Evolutionary conservation across 2,797 vertebrate species (phyloP), one percentile per base, ranked within the genome.

Genomic region (Ispidina lecontei): DNA sequence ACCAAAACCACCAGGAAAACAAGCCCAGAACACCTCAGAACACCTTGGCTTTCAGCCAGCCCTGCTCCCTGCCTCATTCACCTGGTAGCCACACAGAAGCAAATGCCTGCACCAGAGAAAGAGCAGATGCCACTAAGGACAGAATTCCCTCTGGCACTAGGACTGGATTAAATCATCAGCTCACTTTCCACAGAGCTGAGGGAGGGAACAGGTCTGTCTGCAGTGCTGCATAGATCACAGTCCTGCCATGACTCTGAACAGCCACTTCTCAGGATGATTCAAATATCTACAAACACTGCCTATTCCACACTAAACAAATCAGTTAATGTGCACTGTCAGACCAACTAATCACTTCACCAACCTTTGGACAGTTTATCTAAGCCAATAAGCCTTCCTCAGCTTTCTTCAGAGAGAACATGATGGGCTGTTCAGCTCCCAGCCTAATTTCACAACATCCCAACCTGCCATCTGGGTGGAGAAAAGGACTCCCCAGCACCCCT

Each of bases 221-320:
- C 64, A 73, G 74, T 58, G 71, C 41, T 14, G 6, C 4, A 1
- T 17, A 84, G 71, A 91, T 89, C 78, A 76, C 0, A 0, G 43
- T 73, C 62, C 62, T 64, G 29, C 49, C 62, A 17, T 2, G 9
- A 39, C 64, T 79, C 85, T 37, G 46, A 49, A 84, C 60, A 89
- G 71, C 58, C 83, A 21, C 72, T 92, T 93, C 88, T 77, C 92
- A 74, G 84, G 31, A 90, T 83, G 16, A 84, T 84, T 93, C 91
- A 84, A 84, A 52, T 90, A 86, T 41, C 90, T 94, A 82, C 70
- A 95, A 92, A 87, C 31, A 80, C n/a, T 49, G 64, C 77, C 77
- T 13, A 9, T 47, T 93, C 67, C 54, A 90, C 87, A 89, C 84
- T 82, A 89, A 94, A 94, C 80, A 91, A 92, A 90, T 88, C 58